Conservation (phyloP, 2,797 vertebrate genomes). For the Oceanodroma leucorhoa region DNA sequence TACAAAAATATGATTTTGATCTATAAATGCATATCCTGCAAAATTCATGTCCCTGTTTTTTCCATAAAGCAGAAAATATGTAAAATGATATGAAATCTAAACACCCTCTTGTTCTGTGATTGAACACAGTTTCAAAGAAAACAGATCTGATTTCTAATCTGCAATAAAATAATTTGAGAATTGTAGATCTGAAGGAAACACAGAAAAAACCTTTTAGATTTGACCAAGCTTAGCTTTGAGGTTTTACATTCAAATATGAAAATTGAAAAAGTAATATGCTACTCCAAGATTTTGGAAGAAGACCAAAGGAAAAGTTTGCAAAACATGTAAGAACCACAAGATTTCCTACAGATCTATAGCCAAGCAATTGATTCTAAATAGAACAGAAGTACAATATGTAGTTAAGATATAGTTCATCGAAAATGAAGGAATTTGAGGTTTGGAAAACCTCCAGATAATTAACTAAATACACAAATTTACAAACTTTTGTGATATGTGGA, state of each 20-base stretch:
- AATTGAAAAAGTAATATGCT: not conserved
- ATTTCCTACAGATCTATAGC: not conserved
- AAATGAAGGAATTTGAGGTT: not conserved
- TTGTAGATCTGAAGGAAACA: not conserved
- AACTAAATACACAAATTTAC: not conserved
- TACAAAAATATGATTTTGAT: not conserved
- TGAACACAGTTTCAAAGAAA: not conserved
- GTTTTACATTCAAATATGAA: not conserved
- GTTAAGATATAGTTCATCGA: accelerated
- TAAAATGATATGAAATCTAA: not conserved
- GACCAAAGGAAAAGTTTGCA: not conserved
- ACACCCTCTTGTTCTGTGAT: not conserved
- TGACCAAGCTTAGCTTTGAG: not conserved
- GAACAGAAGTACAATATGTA: not conserved
- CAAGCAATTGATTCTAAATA: not conserved
- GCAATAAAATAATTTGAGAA: not conserved
- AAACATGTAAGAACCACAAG: not conserved
- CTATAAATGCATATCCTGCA: not conserved
- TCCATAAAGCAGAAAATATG: not conserved
- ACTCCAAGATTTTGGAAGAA: not conserved
- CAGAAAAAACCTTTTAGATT: not conserved
- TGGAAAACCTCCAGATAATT: not conserved
- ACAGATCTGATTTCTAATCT: not conserved
- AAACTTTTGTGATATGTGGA: not conserved
- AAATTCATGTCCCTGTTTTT: not conserved